Conservation (phyloP, 1,140 invertebrate genomes). For the Panulirus ornatus region DNA sequence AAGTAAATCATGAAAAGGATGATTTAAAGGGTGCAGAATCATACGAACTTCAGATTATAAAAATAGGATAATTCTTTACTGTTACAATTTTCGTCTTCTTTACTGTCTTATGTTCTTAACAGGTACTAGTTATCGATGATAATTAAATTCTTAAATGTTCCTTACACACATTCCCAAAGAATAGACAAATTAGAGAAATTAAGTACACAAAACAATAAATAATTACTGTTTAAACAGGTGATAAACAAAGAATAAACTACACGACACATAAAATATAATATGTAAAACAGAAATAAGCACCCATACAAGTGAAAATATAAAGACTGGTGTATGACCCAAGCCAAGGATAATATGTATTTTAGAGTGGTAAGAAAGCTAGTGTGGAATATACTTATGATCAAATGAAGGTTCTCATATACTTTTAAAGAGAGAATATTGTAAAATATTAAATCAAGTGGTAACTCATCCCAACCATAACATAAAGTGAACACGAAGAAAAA, state of each 20-base stretch:
- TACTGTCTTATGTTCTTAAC: background rate
- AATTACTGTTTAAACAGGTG: no score
- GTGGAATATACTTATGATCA: background rate
- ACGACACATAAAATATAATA: background rate
- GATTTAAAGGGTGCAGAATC: background rate
- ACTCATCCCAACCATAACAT: background rate
- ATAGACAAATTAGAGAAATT: background rate
- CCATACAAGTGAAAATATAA: background rate
- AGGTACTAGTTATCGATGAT: no score
- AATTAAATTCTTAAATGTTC: no score
- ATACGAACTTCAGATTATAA: background rate
- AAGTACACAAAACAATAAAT: background rate
- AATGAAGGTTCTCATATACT: background rate
- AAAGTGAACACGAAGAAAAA: background rate
- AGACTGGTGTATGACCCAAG: background rate
- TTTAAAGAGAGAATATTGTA: background rate
- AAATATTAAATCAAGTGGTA: background rate
- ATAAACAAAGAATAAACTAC: conserved; percentile 21
- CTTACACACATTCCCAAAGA: background rate
- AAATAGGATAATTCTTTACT: background rate
- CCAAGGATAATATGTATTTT: background rate
- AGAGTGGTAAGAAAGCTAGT: background rate
- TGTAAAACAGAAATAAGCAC: background rate
- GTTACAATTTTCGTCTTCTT: background rate
- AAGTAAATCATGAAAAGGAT: background rate